phyloP scores from a whole-genome alignment of 2,888 invertebrate genomes.

The Clusia tigrina region DNA sequence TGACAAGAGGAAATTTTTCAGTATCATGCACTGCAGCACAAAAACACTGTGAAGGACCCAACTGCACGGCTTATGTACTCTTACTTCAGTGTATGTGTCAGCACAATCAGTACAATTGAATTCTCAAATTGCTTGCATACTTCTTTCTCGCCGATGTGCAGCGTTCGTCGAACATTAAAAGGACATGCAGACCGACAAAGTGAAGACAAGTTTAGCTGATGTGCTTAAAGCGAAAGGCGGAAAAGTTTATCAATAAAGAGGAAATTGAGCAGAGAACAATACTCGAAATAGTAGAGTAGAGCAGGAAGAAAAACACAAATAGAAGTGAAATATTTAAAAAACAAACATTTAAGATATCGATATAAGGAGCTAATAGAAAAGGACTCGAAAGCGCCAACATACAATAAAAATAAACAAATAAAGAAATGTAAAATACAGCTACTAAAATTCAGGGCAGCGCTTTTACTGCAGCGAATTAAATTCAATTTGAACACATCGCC shows the following conservation, averaged over 20 bases:
- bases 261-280: neutral
- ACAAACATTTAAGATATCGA: neutral
- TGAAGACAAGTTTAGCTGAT: slow-evolving; percentile 5
- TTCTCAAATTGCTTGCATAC: neutral
- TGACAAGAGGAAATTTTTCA: neutral
- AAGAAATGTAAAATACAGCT: neutral
- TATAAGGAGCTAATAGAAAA: neutral
- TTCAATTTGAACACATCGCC: neutral
- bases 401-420: neutral
- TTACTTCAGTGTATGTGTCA: too few relatives aligned
- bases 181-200: slow-evolving; percentile 1
- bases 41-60: neutral
- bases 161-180: slow-evolving; percentile 1
- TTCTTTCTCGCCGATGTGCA: neutral
- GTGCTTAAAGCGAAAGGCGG: neutral
- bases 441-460: slow-evolving; percentile 6
- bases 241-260: slow-evolving; percentile 12
- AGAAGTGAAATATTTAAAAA: neutral
- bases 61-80: too few relatives aligned
- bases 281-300: neutral
- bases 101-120: slow-evolving; percentile 8
- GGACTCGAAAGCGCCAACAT: neutral
- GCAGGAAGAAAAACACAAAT: neutral
- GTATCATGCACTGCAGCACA: neutral
- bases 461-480: neutral